Evolutionary conservation across 2,888 invertebrate genomes (phyloP), one percentile per base, ranked within the genome.

Genomic region (Apomyelois bistriatella): DNA sequence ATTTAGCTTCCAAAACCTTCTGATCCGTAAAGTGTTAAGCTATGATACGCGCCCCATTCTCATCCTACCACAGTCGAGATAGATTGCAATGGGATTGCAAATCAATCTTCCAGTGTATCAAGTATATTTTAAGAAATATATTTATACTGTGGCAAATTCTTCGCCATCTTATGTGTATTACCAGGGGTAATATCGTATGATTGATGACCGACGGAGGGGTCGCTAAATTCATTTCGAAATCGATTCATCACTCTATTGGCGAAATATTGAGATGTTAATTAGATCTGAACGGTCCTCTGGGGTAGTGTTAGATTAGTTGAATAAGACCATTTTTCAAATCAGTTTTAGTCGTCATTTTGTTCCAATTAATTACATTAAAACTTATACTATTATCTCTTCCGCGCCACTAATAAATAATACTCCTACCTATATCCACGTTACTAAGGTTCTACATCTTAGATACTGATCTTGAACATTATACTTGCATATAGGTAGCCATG

Each of bases 221-320:
- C 60, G 73, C 72, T 70, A 69, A 76, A 77, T 77, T 77, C 66
- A 76, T 83, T 82, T 72, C 59, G 57, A 56, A 72, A 73, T 74
- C 74, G 74, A 82, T 84, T 76, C 69, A 72, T 80, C 81, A 80
- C 79, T 74, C 70, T 67, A 71, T 68, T 72, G 71, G 66, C 64
- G 64, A 61, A 61, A 58, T 57, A 72, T 74, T 66, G 70, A 69
- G 64, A 68, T 73, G 62, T 66, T 74, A 68, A 75, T 74, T 70
- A 67, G 68, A 68, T 66, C 59, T 58, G 58, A 53, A 57, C 50
- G 53, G 28, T 28, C 42, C 51, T 46, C 41, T 35, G 12, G 55
- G 53, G 56, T 56, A 52, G 36, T 52, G 43, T 37, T 36, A 35
- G 30, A 32, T 36, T 28, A 48, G 37, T 48, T 48, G 35, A 3